A percentile compares a stretch with the other conserved stretches of the same genome.
Conservation (phyloP, 53 echinoderm and acorn worm genomes). For the Patiria pectinifera region DNA sequence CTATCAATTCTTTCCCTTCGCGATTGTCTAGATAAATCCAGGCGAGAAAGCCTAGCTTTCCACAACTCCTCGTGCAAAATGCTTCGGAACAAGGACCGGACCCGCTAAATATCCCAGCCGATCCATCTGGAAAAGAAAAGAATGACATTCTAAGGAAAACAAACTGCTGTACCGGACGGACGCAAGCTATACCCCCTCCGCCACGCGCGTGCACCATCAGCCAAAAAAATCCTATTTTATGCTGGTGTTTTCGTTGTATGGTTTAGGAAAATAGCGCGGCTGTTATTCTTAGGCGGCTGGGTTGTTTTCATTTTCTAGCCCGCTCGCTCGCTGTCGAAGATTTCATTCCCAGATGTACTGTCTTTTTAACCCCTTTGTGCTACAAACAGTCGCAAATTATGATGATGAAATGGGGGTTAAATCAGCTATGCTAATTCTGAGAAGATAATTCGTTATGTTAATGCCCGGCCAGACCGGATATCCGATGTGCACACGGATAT, state of each 20-base stretch:
- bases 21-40: background rate
- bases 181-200: constrained; percentile 41
- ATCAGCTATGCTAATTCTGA: constrained; percentile 49
- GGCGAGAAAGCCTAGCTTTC: constrained; percentile 11
- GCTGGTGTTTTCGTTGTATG: constrained; percentile 64
- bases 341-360: constrained; percentile 63
- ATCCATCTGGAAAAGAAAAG: constrained; percentile 62
- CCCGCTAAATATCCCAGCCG: constrained; percentile 47
- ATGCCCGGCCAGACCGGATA: constrained; percentile 17
- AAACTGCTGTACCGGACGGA: constrained; percentile 43
- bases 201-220: constrained; percentile 47
- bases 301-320: constrained; percentile 60
- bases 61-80: constrained; percentile 18
- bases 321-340: constrained; percentile 53
- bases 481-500: constrained; percentile 7
- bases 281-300: constrained; percentile 54
- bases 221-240: constrained; percentile 61
- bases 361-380: constrained; percentile 61
- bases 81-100: constrained; percentile 36
- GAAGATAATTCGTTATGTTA: constrained; percentile 49
- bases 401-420: constrained; percentile 49
- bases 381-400: constrained; percentile 66
- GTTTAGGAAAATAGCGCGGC: constrained; percentile 58
- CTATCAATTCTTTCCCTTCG: background rate
- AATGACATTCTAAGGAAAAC: constrained; percentile 62